These are phyloP conservation scores for Sarcophaga bullata DNA, from an alignment of 1,140 invertebrate species.

Conservation along the genomic window DNA sequence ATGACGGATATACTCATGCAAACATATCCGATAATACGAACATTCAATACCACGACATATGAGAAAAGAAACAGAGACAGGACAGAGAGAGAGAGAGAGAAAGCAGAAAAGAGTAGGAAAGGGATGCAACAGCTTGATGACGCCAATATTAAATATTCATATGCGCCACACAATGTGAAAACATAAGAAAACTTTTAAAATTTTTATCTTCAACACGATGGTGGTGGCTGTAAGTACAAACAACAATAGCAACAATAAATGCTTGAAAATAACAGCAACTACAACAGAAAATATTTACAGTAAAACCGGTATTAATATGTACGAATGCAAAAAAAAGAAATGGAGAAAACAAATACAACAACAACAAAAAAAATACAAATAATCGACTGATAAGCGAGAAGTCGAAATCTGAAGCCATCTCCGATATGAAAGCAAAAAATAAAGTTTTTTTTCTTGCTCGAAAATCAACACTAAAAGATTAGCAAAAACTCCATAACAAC, in stretches of 20 bases:
- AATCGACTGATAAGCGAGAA: no score
- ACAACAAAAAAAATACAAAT: neutral
- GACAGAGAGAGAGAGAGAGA: neutral
- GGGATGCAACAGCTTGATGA: neutral
- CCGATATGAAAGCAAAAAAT: no score
- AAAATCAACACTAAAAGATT: slow-evolving; percentile 2
- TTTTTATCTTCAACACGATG: slow-evolving; percentile 30
- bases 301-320: neutral
- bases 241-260: neutral
- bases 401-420: neutral
- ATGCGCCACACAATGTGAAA: slow-evolving; percentile 41
- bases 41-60: no score
- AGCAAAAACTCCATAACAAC: neutral
- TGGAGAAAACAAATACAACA: neutral
- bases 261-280: neutral
- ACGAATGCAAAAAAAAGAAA: neutral
- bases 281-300: neutral
- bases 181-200: slow-evolving; percentile 43
- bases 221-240: neutral
- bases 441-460: no score
- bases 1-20: neutral
- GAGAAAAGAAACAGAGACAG: neutral
- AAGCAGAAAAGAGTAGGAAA: neutral
- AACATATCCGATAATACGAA: neutral
- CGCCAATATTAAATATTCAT: slow-evolving; percentile 60